Conservation (phyloP, 1,140 invertebrate species). For the Globodera ellingtonae region DNA sequence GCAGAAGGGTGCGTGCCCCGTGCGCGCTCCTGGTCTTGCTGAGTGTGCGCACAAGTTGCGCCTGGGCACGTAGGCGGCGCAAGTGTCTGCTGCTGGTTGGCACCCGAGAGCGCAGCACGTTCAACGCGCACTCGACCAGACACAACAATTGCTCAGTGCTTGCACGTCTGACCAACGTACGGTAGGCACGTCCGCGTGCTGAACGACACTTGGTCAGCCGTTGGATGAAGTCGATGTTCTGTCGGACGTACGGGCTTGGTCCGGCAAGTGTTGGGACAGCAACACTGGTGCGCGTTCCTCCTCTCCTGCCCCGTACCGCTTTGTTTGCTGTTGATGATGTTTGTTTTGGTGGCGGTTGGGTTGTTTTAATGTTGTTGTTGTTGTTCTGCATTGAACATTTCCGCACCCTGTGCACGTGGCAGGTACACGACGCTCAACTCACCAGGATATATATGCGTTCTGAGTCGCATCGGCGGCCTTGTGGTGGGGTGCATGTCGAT, state of each 20-base stretch:
- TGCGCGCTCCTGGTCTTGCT: constrained; percentile 5
- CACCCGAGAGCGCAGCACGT: constrained; percentile 23
- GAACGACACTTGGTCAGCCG: neutral
- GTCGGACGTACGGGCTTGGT: neutral
- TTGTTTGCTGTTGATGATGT: neutral
- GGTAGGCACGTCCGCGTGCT: neutral
- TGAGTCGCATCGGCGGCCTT: constrained; percentile 6
- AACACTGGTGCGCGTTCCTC: too few relatives aligned
- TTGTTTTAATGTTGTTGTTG: neutral
- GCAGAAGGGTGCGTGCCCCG: constrained; percentile 10
- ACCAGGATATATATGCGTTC: constrained; percentile 34
- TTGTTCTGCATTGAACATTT: neutral
- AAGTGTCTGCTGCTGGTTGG: neutral
- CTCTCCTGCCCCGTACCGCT: too few relatives aligned
- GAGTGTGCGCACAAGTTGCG: constrained; percentile 14
- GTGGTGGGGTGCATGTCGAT: constrained; percentile 35
- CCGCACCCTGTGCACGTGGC: neutral
- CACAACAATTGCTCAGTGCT: constrained; percentile 22
- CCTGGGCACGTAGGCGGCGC: neutral
- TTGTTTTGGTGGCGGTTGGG: neutral
- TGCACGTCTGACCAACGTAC: neutral
- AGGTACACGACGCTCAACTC: neutral
- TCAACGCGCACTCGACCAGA: constrained; percentile 37
- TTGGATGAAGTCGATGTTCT: constrained; percentile 5
- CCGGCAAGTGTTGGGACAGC: too few relatives aligned